These are phyloP conservation scores for Hyphantria cunea DNA, from an alignment of 1,140 invertebrate species.

Conservation along the genomic window DNA sequence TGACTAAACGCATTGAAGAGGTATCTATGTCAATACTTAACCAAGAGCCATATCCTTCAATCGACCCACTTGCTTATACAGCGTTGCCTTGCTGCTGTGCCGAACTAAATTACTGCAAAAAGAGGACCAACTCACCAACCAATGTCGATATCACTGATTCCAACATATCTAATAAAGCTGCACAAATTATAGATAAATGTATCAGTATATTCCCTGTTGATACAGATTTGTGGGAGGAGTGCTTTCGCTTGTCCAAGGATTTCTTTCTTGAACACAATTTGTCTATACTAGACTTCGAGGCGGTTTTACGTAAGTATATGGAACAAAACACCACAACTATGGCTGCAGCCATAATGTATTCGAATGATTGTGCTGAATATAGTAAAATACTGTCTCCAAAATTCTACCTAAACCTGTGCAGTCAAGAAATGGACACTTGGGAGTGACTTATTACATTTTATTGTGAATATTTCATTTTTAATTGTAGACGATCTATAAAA, in stretches of 20 bases:
- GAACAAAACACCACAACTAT: constrained; percentile 62
- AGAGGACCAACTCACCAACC: constrained; percentile 30
- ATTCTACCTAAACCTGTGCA: constrained; percentile 74
- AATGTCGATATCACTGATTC: constrained; percentile 22
- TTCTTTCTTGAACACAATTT: constrained; percentile 69
- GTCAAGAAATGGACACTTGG: constrained; percentile 68
- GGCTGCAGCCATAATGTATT: constrained; percentile 71
- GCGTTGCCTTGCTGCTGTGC: constrained; percentile 65
- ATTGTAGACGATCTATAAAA: too few relatives aligned
- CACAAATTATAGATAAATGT: constrained; percentile 63
- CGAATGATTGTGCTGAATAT: constrained; percentile 68
- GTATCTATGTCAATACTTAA: constrained; percentile 64
- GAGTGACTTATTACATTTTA: constrained; percentile 43
- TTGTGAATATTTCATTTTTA: not conserved
- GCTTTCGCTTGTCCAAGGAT: constrained; percentile 63
- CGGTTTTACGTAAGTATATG: constrained; percentile 68
- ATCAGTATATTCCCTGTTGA: constrained; percentile 67
- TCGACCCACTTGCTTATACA: constrained; percentile 47
- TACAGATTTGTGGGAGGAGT: constrained; percentile 64
- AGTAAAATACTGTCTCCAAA: constrained; percentile 65
- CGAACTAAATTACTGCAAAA: constrained; percentile 58
- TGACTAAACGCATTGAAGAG: constrained; percentile 58
- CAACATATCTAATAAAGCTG: constrained; percentile 50
- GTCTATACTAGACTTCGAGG: constrained; percentile 56
- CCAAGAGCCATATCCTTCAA: constrained; percentile 54